Evolutionary conservation across 2,113 vertebrate genomes (phyloP), one percentile per base, ranked within the genome.

Genomic region (Willisornis vidua): DNA sequence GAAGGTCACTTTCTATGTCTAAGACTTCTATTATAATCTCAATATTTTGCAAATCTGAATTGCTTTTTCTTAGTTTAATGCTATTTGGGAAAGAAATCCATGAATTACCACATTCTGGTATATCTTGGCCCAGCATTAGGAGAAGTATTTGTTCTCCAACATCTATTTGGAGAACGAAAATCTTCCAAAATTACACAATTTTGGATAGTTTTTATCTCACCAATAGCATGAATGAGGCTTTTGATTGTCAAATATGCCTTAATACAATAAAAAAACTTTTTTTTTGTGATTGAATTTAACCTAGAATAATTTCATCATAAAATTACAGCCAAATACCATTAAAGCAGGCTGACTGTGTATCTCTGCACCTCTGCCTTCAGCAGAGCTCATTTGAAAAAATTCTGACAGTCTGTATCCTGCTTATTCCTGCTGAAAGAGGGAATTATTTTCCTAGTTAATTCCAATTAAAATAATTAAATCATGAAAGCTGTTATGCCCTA

Each of bases 401-500:
- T 86, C 61, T 77, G 51, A 82, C 75, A 93, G 67, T 54, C 51
- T 62, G 51, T 61, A 87, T 48, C 55, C 78, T 77, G 62, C 67
- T 93, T 83, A 82, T 90, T 95, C 29, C 49, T 67, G 19, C 46
- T 76, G 29, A 67, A 96, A 91, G 51, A 83, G 19, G 68, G 75
- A 93, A 93, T 85, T 80, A 95, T 74, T 87, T 86, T 71, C 35
- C 35, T 57, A 46, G 39, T 63, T 95, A 94, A 93, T 91, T 94
- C 75, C 75, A 95, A 93, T 88, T 91, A 95, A 95, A 95, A 90
- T 83, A 80, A 96, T 94, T 94, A 93, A 58, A 74, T 35, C 58
- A 51, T 48, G 79, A 51, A 77, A 85, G 62, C 46, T 68, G 54
- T 48, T 59, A 45, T 71, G 63, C 67, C n/a, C 62, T 49, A 94